A percentile compares a stretch with the other conserved stretches of the same genome.
phyloP scores from a whole-genome alignment of 2,113 vertebrate species.

The Sebastes fasciatus region DNA sequence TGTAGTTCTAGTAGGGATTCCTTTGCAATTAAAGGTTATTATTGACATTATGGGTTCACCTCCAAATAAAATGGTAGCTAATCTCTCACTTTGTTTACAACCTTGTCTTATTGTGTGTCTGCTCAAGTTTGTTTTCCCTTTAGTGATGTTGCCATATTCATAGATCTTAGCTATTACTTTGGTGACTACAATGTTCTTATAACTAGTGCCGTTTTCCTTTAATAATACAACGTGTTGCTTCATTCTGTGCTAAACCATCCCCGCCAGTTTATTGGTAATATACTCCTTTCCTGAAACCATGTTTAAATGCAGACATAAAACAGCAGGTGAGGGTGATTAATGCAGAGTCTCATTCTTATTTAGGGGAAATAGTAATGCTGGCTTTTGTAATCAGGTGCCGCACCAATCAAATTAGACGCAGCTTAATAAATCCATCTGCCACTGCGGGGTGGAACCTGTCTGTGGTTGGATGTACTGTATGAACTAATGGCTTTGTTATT shows the following conservation, averaged over 20 bases:
- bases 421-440: conserved; percentile 36
- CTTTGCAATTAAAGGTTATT: too few relatives aligned
- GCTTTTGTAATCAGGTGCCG: conserved; percentile 27
- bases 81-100: too few relatives aligned
- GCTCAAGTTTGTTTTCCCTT: too few relatives aligned
- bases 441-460: conserved; percentile 5
- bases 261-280: background rate
- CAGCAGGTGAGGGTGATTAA: conserved; percentile 37
- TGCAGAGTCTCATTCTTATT: conserved; percentile 14
- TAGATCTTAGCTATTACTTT: too few relatives aligned
- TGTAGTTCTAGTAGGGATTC: too few relatives aligned
- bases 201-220: background rate
- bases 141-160: too few relatives aligned
- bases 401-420: conserved; percentile 36
- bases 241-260: background rate
- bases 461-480: conserved; percentile 21
- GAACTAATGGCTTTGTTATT: conserved; percentile 32
- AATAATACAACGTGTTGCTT: background rate
- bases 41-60: too few relatives aligned
- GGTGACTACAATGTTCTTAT: background rate
- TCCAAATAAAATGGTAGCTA: too few relatives aligned
- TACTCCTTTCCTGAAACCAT: background rate
- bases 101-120: too few relatives aligned
- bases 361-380: background rate
- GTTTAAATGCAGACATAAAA: conserved; percentile 23